Percentiles rank a stretch among this genome's conserved stretches.
These are phyloP conservation scores for Caenorhabditis parvicauda DNA, from an alignment of 2,888 invertebrate species.

Conservation along the genomic window DNA sequence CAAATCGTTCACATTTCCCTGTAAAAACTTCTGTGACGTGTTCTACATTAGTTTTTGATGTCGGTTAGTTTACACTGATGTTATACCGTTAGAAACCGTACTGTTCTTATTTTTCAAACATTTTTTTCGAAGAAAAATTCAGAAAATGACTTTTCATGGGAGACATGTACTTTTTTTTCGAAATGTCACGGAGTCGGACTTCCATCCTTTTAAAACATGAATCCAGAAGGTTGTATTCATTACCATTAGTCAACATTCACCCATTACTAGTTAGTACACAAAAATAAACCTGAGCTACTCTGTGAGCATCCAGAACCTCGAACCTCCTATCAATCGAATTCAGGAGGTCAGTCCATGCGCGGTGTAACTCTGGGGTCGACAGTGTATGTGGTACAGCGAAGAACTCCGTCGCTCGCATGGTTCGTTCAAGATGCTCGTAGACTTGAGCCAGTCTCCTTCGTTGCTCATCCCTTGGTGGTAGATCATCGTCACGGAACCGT, in stretches of 20 bases:
- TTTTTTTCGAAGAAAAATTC: background rate
- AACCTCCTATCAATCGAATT: conserved; percentile 49
- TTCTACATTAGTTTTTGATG: no score
- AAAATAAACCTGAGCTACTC: conserved; percentile 31
- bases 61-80: no score
- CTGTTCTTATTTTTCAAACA: background rate
- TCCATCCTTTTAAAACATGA: no score
- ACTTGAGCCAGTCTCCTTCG: conserved; percentile 83
- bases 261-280: background rate
- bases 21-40: no score
- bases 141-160: background rate
- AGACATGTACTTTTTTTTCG: background rate
- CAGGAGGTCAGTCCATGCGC: conserved; percentile 63
- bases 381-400: conserved; percentile 61
- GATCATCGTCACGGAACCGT: conserved; percentile 89
- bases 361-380: conserved; percentile 63
- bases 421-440: conserved; percentile 69
- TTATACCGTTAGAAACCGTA: background rate
- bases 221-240: no score
- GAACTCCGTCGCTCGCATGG: conserved; percentile 40
- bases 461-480: conserved; percentile 84
- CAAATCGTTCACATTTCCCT: conserved; percentile 52
- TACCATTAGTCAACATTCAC: no score
- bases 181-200: no score
- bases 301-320: conserved; percentile 36